Base-by-base conservation (phyloP, 2,797 vertebrate species). In the Spinibarbus caldwelli region DNA sequence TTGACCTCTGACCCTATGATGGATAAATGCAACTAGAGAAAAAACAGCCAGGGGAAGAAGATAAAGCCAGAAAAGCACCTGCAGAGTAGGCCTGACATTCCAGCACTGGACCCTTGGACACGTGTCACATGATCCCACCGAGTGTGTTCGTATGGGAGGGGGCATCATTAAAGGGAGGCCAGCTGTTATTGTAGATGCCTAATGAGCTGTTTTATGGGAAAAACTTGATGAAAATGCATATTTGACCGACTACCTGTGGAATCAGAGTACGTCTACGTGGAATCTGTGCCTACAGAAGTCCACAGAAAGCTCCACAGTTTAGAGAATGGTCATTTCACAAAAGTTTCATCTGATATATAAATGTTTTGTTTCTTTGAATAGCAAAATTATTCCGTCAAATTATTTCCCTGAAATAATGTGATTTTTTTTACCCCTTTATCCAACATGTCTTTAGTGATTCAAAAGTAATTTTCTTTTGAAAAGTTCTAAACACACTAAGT, bases 41-140 rank as follows among this genome's bases (percentile, higher is more conserved):
- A 83, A 82, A 77, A 66, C 31, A 90, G 73, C 73, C 89, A 91
- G 89, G 85, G n/a, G 89, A 84, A 83, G 87, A 89, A 14, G 83
- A 86, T 66, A 80, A 79, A 86, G 91, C 91, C 86, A 88, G 91
- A 82, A 88, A 90, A 93, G 88, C 94, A 95, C 94, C 95, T 95
- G 94, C 92, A 76, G 93, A 87, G 86, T 86, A 86, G 91, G 29
- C 91, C 88, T 89, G 59, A 92, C 94, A 95, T 95, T 95, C 95
- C 95, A 93, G 93, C 92, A 92, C 93, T 93, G 92, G 90, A 90
- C 90, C 91, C 87, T 57, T 87, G 93, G 92, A 94, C 92, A 91
- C n/a, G n/a, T 93, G 94, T 93, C 92, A 92, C 91, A 91, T 87
- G 92, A 94, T 93, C 90, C 92, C 89, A 87, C 19, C 59, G 94